Evolutionary conservation across 1,140 invertebrate genomes (phyloP).

Genomic region (Bombyx mandarina): DNA sequence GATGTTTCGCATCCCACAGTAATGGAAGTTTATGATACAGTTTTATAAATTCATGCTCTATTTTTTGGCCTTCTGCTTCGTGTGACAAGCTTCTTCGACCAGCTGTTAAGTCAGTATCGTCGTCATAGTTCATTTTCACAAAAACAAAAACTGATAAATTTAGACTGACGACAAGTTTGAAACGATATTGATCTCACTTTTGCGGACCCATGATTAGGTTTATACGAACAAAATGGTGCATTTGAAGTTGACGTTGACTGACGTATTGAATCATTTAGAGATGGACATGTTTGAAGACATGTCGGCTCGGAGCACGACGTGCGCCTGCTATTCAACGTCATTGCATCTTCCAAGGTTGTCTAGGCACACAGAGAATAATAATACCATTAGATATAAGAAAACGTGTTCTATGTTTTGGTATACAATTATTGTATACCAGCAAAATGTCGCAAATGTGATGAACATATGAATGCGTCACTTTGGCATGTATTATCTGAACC

Average conservation of each 20-base stretch:
- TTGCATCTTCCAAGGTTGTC: too few relatives aligned
- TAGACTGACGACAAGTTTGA: conserved; percentile 7
- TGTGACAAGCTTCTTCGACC: neutral
- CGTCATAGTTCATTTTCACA: conserved; percentile 5
- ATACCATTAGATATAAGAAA: too few relatives aligned
- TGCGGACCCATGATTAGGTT: neutral
- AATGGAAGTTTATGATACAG: conserved; percentile 9
- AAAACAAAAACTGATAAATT: neutral
- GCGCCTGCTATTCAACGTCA: too few relatives aligned
- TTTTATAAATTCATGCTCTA: conserved; percentile 15
- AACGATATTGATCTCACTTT: conserved; percentile 1
- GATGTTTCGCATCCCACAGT: conserved; percentile 11
- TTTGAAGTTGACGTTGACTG: neutral
- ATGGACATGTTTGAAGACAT: too few relatives aligned
- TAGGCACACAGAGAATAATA: too few relatives aligned
- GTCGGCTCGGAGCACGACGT: too few relatives aligned
- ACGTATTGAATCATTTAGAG: too few relatives aligned
- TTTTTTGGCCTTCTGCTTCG: conserved; percentile 2
- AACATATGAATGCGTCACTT: too few relatives aligned
- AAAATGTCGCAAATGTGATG: too few relatives aligned
- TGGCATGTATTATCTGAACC: too few relatives aligned
- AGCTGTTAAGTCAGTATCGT: neutral
- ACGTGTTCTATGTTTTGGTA: too few relatives aligned
- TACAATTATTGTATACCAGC: too few relatives aligned
- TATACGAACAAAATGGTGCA: conserved; percentile 4